A percentile compares a stretch with the other conserved stretches of the same genome.
Evolutionary conservation across 2,113 vertebrate species (phyloP).

Genomic region (Scalopus aquaticus): DNA sequence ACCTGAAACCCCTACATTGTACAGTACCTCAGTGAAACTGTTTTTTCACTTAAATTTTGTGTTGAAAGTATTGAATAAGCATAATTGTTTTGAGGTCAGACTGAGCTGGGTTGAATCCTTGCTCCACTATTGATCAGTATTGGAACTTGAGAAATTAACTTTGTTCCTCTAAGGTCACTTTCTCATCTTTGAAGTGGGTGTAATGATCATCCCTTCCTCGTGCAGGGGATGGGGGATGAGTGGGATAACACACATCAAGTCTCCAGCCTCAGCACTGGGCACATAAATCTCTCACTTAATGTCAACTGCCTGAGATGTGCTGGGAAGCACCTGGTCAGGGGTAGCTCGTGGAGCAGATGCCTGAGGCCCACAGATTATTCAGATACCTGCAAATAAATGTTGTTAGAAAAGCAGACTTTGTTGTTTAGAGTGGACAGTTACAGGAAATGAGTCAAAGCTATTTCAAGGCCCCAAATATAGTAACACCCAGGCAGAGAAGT

Average conservation of each 20-base stretch:
- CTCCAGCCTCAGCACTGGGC: background rate
- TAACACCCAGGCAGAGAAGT: background rate
- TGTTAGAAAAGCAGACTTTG: background rate
- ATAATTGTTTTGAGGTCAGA: background rate
- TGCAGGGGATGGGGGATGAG: background rate
- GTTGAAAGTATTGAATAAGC: background rate
- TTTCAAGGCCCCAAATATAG: background rate
- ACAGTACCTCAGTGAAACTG: background rate
- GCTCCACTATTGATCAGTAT: background rate
- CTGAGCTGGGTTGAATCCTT: background rate
- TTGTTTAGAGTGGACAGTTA: no score
- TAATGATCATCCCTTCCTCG: background rate
- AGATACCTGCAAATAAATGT: background rate
- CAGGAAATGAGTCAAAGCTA: background rate
- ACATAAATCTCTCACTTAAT: background rate
- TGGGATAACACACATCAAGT: no score
- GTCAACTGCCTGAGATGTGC: background rate
- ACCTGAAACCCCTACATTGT: no score
- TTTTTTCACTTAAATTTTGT: background rate
- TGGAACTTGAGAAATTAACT: background rate
- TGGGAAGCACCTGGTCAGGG: background rate
- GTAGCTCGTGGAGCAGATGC: background rate
- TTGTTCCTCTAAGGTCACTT: background rate
- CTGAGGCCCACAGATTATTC: background rate
- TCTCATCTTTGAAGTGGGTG: background rate